Evolutionary conservation across 2,113 vertebrate species (phyloP).

Genomic region (Peucedramus taeniatus): DNA sequence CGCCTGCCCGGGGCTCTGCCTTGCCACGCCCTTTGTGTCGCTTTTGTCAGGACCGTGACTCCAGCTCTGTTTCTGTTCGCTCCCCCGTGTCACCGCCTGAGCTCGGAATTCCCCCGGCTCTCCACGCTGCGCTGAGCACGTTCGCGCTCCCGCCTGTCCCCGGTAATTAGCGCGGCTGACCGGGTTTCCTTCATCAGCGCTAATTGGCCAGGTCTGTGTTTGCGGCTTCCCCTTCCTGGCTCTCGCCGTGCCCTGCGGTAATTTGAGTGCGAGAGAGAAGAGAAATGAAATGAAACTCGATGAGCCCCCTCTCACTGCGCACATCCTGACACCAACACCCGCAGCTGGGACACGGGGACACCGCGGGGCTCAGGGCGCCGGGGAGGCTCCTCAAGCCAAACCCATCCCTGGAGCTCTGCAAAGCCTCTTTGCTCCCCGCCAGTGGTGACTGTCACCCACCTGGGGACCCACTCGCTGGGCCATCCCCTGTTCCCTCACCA

Average conservation of each 20-base stretch:
- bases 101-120: not conserved
- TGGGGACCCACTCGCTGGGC: fast-evolving
- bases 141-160: not conserved
- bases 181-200: not conserved
- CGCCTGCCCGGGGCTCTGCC: fast-evolving
- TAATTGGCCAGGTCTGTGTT: not conserved
- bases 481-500: not conserved
- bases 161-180: not conserved
- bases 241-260: not conserved
- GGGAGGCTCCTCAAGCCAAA: not conserved
- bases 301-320: fast-evolving
- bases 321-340: not conserved
- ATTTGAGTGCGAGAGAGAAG: not conserved
- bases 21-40: not conserved
- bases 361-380: fast-evolving
- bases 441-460: fast-evolving
- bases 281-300: not conserved
- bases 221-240: not conserved
- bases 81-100: not conserved
- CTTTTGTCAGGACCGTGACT: not conserved
- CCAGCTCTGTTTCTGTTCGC: not conserved
- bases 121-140: not conserved
- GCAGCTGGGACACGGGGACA: not conserved
- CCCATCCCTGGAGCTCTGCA: not conserved
- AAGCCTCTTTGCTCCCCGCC: not conserved